These are phyloP conservation scores for Regulus satrapa DNA, from an alignment of 2,113 vertebrate species.

Conservation along the genomic window DNA sequence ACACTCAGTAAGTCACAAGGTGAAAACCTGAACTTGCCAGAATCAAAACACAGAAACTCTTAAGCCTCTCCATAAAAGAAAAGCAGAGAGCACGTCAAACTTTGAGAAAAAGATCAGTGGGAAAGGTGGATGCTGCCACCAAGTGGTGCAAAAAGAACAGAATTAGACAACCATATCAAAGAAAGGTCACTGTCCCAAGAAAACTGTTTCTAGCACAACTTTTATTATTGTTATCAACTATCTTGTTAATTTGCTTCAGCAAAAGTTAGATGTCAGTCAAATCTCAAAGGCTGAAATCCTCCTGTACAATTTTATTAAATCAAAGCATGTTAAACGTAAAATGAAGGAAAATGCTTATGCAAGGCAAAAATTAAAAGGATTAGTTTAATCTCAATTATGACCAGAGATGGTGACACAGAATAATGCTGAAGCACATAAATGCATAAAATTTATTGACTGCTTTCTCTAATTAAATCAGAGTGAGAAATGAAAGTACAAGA, in stretches of 20 bases:
- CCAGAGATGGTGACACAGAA: not conserved
- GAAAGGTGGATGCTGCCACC: conserved; percentile 38
- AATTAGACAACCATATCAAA: not conserved
- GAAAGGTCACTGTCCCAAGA: not conserved
- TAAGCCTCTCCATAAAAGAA: not conserved
- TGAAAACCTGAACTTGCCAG: not conserved
- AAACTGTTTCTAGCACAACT: not conserved
- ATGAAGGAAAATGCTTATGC: not conserved
- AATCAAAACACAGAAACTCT: not conserved
- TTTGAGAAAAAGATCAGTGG: not conserved
- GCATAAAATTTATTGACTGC: not conserved
- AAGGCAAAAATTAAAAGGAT: not conserved
- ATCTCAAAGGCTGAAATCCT: not conserved
- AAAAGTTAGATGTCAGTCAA: not conserved
- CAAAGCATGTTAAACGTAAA: not conserved
- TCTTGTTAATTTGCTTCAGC: not conserved
- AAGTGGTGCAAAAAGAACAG: not conserved
- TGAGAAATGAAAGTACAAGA: not conserved
- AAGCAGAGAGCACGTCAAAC: not conserved
- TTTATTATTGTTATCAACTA: not conserved
- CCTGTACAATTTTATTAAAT: not conserved
- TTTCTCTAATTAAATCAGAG: not conserved
- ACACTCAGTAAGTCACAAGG: not conserved
- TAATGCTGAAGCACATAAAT: not conserved
- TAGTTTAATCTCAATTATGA: not conserved